Conservation (phyloP, 2,113 vertebrate species). For the Serilophus lunatus region DNA sequence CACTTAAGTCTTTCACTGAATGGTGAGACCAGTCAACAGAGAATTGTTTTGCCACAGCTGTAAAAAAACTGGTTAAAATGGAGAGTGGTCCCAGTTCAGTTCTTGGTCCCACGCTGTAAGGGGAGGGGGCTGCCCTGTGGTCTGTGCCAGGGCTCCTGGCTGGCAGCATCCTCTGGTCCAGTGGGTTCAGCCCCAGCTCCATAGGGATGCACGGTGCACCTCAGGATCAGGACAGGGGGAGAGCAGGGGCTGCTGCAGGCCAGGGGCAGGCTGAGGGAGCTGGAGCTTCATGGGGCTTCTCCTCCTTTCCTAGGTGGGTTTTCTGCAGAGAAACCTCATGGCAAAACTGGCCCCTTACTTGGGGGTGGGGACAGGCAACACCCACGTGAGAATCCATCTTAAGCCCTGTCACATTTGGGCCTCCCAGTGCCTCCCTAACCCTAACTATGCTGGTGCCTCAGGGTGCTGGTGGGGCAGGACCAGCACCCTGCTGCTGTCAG, state of each 20-base stretch:
- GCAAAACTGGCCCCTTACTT: background rate
- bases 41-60: rapidly evolving
- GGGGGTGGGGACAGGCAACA: background rate
- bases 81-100: background rate
- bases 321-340: background rate
- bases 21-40: background rate
- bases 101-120: rapidly evolving
- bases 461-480: background rate
- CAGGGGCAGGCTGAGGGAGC: background rate
- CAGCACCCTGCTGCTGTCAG: rapidly evolving
- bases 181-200: background rate
- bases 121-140: background rate
- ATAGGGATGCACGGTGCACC: rapidly evolving
- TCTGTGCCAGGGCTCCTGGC: background rate
- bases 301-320: background rate
- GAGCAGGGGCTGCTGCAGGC: background rate
- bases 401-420: conserved; percentile 1
- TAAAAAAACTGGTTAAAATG: background rate
- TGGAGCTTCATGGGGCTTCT: background rate
- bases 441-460: background rate
- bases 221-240: rapidly evolving
- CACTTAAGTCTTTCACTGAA: background rate
- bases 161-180: rapidly evolving
- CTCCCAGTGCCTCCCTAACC: background rate
- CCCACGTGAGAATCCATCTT: rapidly evolving